Percentiles rank a stretch among this genome's conserved stretches.
Conservation (phyloP, 2,888 invertebrate genomes). For the Andrena marginata region DNA sequence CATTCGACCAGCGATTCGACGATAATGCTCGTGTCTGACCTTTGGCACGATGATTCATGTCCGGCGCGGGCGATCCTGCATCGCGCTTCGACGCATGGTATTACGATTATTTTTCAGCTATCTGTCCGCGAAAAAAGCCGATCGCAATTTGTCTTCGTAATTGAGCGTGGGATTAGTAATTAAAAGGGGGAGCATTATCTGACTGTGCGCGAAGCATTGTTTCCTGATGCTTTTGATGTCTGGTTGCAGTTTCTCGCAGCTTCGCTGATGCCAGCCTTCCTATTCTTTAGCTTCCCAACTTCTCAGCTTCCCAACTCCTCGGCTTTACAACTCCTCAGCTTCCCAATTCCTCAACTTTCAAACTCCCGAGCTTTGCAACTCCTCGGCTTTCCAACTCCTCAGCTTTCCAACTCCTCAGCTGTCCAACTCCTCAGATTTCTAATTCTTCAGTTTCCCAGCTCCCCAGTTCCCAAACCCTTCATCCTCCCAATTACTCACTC, state of each 20-base stretch:
- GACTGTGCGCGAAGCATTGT: conserved; percentile 16
- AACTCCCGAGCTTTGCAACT: no score
- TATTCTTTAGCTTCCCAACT: no score
- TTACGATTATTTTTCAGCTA: conserved; percentile 37
- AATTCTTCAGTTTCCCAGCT: no score
- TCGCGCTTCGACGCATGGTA: neutral
- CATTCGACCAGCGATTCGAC: conserved; percentile 8
- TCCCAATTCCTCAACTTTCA: no score
- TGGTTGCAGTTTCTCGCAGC: neutral
- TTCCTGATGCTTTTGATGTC: neutral
- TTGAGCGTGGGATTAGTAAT: conserved; percentile 40
- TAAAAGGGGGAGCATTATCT: conserved; percentile 33
- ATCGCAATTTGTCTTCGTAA: conserved; percentile 57
- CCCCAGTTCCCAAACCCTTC: no score
- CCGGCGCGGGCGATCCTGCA: conserved; percentile 24
- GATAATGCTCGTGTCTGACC: conserved; percentile 58
- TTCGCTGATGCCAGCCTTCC: neutral
- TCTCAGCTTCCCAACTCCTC: no score
- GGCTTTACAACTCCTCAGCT: no score
- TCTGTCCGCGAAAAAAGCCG: conserved; percentile 29
- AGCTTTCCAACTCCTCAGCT: no score
- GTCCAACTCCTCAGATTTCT: no score
- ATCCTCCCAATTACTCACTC: no score
- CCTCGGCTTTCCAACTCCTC: no score
- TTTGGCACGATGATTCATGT: conserved; percentile 61